A percentile compares a stretch with the other conserved stretches of the same genome.
phyloP scores from a whole-genome alignment of 2,113 vertebrate species.

The Anthoscopus minutus region DNA sequence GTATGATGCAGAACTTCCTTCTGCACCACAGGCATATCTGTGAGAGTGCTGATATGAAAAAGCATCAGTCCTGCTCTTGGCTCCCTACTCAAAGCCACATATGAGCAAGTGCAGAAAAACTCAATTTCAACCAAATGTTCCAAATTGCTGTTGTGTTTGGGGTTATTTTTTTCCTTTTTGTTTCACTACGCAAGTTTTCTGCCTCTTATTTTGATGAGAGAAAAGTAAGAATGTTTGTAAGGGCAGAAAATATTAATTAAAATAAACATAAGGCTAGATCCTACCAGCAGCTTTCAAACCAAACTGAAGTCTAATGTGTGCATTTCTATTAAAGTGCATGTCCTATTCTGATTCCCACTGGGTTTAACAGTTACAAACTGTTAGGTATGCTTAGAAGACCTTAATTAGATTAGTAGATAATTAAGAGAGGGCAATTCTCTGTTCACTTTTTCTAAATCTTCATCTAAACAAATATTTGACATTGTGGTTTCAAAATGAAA shows the following conservation, averaged over 20 bases:
- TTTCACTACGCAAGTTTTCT: background rate
- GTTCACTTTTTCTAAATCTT: background rate
- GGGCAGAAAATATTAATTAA: background rate
- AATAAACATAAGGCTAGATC: background rate
- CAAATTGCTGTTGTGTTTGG: background rate
- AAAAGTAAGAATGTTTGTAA: background rate
- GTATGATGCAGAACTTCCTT: background rate
- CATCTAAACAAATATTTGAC: background rate
- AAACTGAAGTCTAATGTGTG: background rate
- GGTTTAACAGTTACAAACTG: background rate
- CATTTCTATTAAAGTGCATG: background rate
- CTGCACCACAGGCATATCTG: background rate
- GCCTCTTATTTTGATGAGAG: background rate
- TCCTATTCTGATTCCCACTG: background rate
- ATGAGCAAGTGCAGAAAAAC: background rate
- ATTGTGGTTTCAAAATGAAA: background rate
- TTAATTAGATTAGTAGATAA: background rate
- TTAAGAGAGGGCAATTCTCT: background rate
- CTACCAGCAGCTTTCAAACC: background rate
- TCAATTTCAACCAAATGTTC: background rate
- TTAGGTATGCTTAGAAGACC: background rate
- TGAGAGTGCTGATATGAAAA: background rate
- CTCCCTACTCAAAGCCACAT: background rate
- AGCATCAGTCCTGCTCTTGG: background rate
- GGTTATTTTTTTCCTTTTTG: accelerated